Base-by-base conservation (phyloP, 2,888 invertebrate genomes). In the Coelopa pilipes region DNA sequence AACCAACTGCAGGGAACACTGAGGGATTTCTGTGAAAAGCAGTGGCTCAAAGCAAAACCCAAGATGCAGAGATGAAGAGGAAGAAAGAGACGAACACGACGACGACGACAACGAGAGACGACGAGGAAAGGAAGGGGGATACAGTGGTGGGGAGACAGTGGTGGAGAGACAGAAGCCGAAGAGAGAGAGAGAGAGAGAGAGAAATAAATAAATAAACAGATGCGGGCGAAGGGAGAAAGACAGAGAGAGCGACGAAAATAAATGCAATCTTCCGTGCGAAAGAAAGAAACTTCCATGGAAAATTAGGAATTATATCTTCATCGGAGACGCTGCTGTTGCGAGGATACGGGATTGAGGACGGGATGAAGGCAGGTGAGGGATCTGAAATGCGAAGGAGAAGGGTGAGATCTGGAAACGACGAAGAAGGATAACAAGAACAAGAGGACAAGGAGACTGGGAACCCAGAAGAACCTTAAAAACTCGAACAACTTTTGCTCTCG, bases 231-330 rank as follows among this genome's bases (percentile, higher is more conserved):
- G 34, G 34, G 34, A 2, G 34, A 34, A 7, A 4, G 34, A 34
- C 4, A 34, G 34, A 34, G 34, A 34, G 34, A 34, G 34, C 2
- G 34, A 34, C 4, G 7, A 5, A 21, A 21, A 59, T 12, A 59
- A 59, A 59, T 19, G 34, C 15, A 62, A 62, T 24, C 60, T 62
- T 62, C 24, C 24, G 24, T 24, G 24, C 21, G 15, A 62, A 24
- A 62, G 24, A 62, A 62, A 62, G 60, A 34, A 62, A 62, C 19
- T 62, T 24, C 60, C 15, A 62, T 62, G 19, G 45, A 62, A 24
- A 12, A 62, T 11, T 12, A 62, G 24, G 34, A 24, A 62, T 17
- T 3, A 21, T 13, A 24, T 62, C 24, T 19, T 19, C 60, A 59
- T 15, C 53, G 2, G 34, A 34, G 10, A 2, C 17, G 10, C 3